These are phyloP conservation scores for Hormaphis cornu DNA, from an alignment of 1,140 invertebrate genomes.

Conservation along the genomic window DNA sequence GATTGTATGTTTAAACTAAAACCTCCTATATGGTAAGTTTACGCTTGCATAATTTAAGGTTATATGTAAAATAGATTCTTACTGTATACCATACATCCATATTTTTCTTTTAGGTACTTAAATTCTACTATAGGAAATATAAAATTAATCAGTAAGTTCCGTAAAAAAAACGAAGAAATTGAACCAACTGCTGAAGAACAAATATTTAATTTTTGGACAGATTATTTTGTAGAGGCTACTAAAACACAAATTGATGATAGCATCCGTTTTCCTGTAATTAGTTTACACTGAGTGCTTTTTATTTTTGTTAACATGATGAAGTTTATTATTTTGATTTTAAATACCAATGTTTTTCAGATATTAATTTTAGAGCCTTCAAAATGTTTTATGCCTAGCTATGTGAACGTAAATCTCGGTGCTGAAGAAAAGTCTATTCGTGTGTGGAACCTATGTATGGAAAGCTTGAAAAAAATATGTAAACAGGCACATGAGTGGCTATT, in stretches of 20 bases:
- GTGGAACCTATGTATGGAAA: conserved; percentile 70
- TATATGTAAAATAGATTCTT: too few species aligned
- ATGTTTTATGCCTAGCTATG: conserved; percentile 86
- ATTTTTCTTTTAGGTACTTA: conserved; percentile 59
- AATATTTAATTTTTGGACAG: conserved; percentile 95
- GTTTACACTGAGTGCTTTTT: too few species aligned
- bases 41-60: background rate
- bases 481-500: conserved; percentile 92
- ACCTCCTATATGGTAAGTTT: conserved; percentile 86
- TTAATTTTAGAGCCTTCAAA: conserved; percentile 88
- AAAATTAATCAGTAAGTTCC: conserved; percentile 83
- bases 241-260: conserved; percentile 64
- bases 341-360: conserved; percentile 48
- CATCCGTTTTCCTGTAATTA: conserved; percentile 80
- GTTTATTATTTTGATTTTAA: background rate
- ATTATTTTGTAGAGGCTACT: conserved; percentile 93
- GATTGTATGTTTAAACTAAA: conserved; percentile 99
- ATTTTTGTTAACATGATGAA: background rate
- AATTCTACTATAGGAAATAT: conserved; percentile 99
- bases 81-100: background rate
- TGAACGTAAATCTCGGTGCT: conserved; percentile 86
- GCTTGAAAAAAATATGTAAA: conserved; percentile 62
- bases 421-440: conserved; percentile 85
- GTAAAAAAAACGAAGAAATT: conserved; percentile 65
- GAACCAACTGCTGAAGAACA: conserved; percentile 67